Evolutionary conservation across 2,888 invertebrate species (phyloP).

Genomic region (Pammene aurita): DNA sequence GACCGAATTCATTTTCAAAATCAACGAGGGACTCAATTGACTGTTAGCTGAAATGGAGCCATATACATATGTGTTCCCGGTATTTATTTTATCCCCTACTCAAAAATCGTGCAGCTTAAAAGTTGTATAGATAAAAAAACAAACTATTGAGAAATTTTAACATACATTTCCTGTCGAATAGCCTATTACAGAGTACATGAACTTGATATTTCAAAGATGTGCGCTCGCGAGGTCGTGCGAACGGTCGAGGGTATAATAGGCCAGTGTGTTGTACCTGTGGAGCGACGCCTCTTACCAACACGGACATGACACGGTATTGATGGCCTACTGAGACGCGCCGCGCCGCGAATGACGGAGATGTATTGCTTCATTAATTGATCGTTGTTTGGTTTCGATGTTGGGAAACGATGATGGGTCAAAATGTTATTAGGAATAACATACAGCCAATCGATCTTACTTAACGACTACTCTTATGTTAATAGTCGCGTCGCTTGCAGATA

Average conservation of each 20-base stretch:
- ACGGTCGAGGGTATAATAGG: slow-evolving; percentile 48
- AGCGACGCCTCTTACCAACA: slow-evolving; percentile 49
- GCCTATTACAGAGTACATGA: slow-evolving; percentile 31
- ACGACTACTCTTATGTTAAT: slow-evolving; percentile 7
- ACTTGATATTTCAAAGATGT: slow-evolving; percentile 47
- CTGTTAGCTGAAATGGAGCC: slow-evolving; percentile 45
- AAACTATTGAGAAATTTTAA: slow-evolving; percentile 27
- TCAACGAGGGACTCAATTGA: slow-evolving; percentile 42
- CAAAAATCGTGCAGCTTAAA: slow-evolving; percentile 35
- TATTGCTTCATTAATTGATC: slow-evolving; percentile 62
- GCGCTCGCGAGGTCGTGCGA: slow-evolving; percentile 49
- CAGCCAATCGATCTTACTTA: slow-evolving; percentile 29
- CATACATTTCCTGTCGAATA: slow-evolving; percentile 20
- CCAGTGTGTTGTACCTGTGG: slow-evolving; percentile 42
- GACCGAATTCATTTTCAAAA: slow-evolving; percentile 17
- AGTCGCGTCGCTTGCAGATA: not conserved
- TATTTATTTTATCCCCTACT: slow-evolving; percentile 44
- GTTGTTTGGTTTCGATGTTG: slow-evolving; percentile 51
- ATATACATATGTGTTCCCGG: slow-evolving; percentile 44
- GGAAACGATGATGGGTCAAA: slow-evolving; percentile 33
- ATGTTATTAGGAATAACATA: slow-evolving; percentile 28
- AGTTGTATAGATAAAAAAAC: slow-evolving; percentile 12
- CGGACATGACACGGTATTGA: slow-evolving; percentile 51
- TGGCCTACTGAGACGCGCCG: slow-evolving; percentile 53
- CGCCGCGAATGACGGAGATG: slow-evolving; percentile 59